Evolutionary conservation across 1,140 invertebrate genomes (phyloP).

Genomic region (Choristoneura fumiferana): DNA sequence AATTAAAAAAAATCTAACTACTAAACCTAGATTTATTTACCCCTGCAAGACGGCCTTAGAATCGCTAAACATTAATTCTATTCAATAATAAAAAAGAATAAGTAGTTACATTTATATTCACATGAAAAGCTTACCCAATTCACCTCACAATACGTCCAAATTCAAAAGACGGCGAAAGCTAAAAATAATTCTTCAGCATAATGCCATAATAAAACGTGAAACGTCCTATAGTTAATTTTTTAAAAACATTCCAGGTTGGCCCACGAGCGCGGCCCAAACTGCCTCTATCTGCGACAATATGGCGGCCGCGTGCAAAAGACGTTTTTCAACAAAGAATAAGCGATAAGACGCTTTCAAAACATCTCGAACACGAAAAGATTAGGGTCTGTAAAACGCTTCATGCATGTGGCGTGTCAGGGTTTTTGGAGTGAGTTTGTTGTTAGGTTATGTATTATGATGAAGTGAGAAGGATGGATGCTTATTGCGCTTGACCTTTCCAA

Average conservation of each 20-base stretch:
- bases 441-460: too few relatives aligned
- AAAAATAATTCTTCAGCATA: neutral
- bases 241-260: neutral
- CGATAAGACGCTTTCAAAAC: conserved; percentile 12
- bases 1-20: too few relatives aligned
- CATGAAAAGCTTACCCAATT: too few relatives aligned
- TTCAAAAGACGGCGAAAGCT: neutral
- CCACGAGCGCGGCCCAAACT: neutral
- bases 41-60: too few relatives aligned
- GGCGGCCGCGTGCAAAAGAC: conserved; percentile 1
- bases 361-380: conserved; percentile 11
- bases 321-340: conserved; percentile 13
- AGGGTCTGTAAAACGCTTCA: conserved; percentile 4
- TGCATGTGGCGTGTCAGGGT: neutral
- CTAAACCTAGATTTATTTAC: too few relatives aligned
- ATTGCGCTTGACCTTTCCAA: too few relatives aligned
- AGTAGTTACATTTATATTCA: too few relatives aligned
- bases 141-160: too few relatives aligned
- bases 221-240: neutral
- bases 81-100: too few relatives aligned
- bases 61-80: too few relatives aligned
- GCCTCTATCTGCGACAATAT: conserved; percentile 7
- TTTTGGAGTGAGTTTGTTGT: too few relatives aligned
- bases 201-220: neutral
- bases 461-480: too few relatives aligned